Conservation (phyloP, 2,113 vertebrate genomes). For the Calidris pygmaea region DNA sequence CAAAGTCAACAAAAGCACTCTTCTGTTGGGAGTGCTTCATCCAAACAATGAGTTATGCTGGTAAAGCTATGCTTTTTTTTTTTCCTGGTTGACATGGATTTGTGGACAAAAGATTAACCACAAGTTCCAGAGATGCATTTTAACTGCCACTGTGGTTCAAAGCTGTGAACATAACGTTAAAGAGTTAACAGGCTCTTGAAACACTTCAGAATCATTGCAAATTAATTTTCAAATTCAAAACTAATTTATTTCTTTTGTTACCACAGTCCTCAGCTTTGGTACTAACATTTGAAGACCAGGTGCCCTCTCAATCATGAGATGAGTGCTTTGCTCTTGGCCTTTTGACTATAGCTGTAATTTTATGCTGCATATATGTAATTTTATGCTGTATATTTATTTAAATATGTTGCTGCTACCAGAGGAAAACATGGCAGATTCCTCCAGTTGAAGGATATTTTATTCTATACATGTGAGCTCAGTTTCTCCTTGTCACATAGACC, state of each 20-base stretch:
- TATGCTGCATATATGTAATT: neutral
- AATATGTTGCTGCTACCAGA: neutral
- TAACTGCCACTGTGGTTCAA: neutral
- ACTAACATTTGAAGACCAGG: neutral
- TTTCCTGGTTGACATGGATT: neutral
- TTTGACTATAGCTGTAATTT: neutral
- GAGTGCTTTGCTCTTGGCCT: neutral
- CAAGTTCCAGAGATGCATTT: neutral
- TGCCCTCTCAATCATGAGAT: neutral
- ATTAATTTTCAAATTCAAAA: neutral
- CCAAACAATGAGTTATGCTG: slow-evolving; percentile 36
- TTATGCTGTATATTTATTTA: too few relatives aligned
- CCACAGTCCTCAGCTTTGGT: neutral
- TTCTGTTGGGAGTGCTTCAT: neutral
- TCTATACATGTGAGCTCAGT: neutral
- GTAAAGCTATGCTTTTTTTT: slow-evolving; percentile 1
- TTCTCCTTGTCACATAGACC: neutral
- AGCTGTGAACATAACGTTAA: neutral
- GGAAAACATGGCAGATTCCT: neutral
- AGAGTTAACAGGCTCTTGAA: slow-evolving; percentile 6
- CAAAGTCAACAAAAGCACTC: slow-evolving; percentile 43
- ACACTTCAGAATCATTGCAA: neutral
- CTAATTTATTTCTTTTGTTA: neutral
- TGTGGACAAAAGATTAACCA: slow-evolving; percentile 29
- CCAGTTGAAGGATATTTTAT: neutral